These are phyloP conservation scores for Mirza zaza DNA, from an alignment of 2,113 vertebrate species.

Conservation along the genomic window DNA sequence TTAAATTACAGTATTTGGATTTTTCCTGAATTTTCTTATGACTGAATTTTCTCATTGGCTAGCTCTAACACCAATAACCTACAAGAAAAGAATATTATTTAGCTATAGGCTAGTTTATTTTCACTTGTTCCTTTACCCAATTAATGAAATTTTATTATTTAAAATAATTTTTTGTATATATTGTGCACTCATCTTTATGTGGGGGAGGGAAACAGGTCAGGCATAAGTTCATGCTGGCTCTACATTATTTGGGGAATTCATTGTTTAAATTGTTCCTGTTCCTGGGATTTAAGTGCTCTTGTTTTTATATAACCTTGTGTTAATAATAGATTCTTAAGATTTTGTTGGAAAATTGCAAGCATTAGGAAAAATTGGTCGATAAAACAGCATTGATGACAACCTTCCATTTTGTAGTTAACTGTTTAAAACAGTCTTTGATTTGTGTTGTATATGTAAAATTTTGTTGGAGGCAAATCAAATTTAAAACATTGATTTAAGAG, in stretches of 20 bases:
- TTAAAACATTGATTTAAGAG: not conserved
- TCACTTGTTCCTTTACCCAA: not conserved
- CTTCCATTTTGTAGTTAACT: not conserved
- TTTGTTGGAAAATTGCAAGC: not conserved
- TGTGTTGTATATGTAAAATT: not conserved
- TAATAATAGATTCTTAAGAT: not conserved
- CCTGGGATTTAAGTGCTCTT: not conserved
- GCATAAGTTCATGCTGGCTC: not conserved
- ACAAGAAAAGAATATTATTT: not conserved
- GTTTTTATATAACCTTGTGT: not conserved
- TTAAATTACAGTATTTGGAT: not conserved
- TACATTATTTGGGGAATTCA: not conserved
- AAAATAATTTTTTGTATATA: not conserved
- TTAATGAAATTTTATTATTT: not conserved
- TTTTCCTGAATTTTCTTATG: not conserved
- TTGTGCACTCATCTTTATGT: not conserved
- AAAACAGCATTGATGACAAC: not conserved
- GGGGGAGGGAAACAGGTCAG: not conserved
- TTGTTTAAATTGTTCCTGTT: not conserved
- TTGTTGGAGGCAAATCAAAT: not conserved
- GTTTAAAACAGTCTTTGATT: slow-evolving; percentile 11
- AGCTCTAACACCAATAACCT: not conserved
- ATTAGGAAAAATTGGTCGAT: not conserved
- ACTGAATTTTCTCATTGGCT: not conserved
- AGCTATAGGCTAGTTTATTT: not conserved